A percentile compares a stretch with the other conserved stretches of the same genome.
Conservation (phyloP, 2,113 vertebrate genomes). For the Scalopus aquaticus region DNA sequence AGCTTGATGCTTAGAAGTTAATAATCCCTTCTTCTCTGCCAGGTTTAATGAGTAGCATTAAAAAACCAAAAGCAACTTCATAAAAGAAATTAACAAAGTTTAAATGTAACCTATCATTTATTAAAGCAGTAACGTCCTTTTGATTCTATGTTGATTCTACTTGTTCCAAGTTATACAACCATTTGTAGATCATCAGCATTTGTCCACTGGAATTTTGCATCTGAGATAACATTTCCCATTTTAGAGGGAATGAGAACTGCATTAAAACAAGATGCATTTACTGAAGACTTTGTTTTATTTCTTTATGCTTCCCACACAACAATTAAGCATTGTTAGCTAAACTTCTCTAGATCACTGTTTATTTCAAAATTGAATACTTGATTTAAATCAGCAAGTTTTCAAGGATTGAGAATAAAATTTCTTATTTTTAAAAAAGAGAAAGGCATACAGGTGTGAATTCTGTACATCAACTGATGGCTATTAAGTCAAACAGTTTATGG, state of each 20-base stretch:
- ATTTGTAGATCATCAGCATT: not conserved
- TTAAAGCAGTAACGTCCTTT: constrained; percentile 43
- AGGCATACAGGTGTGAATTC: not conserved
- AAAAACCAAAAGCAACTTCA: constrained; percentile 61
- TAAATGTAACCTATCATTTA: constrained; percentile 56
- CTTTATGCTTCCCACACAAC: not conserved
- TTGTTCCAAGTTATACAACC: constrained; percentile 34
- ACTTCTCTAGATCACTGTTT: not conserved
- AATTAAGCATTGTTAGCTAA: not conserved
- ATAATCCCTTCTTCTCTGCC: constrained; percentile 66
- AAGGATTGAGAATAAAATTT: not conserved
- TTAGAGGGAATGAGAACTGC: not conserved
- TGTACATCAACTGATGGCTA: not conserved
- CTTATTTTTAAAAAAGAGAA: constrained; percentile 17
- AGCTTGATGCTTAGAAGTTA: constrained; percentile 65
- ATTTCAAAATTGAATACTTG: not conserved
- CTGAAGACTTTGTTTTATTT: constrained; percentile 16
- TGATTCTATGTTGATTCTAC: not conserved
- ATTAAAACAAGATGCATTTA: not conserved
- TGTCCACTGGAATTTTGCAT: not conserved
- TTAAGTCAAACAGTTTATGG: constrained; percentile 61
- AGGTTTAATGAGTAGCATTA: constrained; percentile 68
- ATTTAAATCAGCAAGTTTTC: not conserved
- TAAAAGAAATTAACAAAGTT: constrained; percentile 32
- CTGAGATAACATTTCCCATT: not conserved